phyloP scores from a whole-genome alignment of 2,888 invertebrate genomes.

The Lithophane semibrunnea region DNA sequence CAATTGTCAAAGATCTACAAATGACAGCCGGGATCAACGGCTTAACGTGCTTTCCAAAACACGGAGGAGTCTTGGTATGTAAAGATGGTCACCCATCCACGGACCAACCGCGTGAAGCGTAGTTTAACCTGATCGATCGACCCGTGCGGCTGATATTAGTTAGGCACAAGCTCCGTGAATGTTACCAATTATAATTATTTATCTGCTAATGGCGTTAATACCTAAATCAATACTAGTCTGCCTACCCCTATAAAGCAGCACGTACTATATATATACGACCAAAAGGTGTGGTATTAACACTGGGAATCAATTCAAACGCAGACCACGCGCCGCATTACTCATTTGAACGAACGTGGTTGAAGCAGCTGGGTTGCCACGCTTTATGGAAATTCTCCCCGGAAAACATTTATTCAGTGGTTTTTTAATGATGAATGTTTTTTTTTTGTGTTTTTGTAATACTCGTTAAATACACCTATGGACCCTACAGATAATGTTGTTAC shows the following conservation, averaged over 20 bases:
- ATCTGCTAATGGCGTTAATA: not conserved
- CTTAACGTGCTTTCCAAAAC: too few species aligned
- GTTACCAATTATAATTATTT: not conserved
- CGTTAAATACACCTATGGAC: not conserved
- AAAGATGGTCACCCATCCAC: too few species aligned
- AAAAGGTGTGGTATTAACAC: slow-evolving; percentile 68
- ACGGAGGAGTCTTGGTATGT: too few species aligned
- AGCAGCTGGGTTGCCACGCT: slow-evolving; percentile 60
- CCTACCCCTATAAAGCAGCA: slow-evolving; percentile 20
- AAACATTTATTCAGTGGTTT: not conserved
- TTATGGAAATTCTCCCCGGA: not conserved
- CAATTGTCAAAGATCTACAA: too few species aligned
- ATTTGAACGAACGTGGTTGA: slow-evolving; percentile 76
- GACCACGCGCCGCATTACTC: slow-evolving; percentile 78
- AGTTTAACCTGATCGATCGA: too few species aligned
- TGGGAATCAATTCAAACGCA: slow-evolving; percentile 70
- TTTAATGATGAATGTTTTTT: not conserved
- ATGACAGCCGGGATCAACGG: too few species aligned
- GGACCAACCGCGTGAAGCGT: too few species aligned
- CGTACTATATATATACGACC: slow-evolving; percentile 19
- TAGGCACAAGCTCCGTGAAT: not conserved
- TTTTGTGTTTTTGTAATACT: not conserved
- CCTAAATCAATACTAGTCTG: slow-evolving; percentile 18
- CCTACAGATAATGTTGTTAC: not conserved
- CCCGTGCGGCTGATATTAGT: too few species aligned